These are phyloP conservation scores for Festucalex cinctus DNA, from an alignment of 2,113 vertebrate genomes.

Conservation along the genomic window DNA sequence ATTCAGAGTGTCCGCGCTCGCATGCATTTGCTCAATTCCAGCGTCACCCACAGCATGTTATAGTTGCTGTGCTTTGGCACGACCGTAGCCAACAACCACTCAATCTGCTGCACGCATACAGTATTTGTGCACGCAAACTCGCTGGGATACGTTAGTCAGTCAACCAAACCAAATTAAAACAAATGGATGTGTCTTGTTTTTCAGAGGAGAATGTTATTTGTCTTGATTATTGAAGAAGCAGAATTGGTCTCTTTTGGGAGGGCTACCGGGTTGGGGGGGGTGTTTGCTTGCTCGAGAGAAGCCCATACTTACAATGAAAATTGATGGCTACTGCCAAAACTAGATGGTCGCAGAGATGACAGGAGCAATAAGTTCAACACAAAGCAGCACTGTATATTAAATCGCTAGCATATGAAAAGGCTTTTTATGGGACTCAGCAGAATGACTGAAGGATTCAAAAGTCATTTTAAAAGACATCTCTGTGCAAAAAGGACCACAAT, in stretches of 20 bases:
- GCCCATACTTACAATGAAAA: constrained; percentile 18
- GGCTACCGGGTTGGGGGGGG: constrained; percentile 23
- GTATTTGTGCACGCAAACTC: background rate
- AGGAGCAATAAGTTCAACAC: constrained; percentile 41
- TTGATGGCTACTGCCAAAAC: constrained; percentile 28
- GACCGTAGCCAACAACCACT: background rate
- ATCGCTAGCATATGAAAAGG: constrained; percentile 23
- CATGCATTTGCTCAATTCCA: constrained; percentile 6
- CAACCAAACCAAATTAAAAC: constrained; percentile 43
- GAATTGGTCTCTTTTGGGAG: constrained; percentile 35
- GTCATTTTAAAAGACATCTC: constrained; percentile 16
- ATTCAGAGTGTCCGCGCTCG: background rate
- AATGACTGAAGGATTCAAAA: constrained; percentile 6
- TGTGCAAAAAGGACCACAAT: background rate
- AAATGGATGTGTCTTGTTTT: constrained; percentile 45
- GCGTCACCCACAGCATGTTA: constrained; percentile 34
- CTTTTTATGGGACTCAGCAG: constrained; percentile 19
- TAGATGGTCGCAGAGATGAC: constrained; percentile 17
- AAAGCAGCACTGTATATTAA: constrained; percentile 27
- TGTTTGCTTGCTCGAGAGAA: constrained; percentile 24
- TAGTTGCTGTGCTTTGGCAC: constrained; percentile 12
- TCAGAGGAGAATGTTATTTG: constrained; percentile 34
- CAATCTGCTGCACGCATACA: background rate
- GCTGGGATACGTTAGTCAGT: background rate
- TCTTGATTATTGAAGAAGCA: constrained; percentile 28